Conservation (phyloP, 1,140 invertebrate genomes). For the Danaus melanippus region DNA sequence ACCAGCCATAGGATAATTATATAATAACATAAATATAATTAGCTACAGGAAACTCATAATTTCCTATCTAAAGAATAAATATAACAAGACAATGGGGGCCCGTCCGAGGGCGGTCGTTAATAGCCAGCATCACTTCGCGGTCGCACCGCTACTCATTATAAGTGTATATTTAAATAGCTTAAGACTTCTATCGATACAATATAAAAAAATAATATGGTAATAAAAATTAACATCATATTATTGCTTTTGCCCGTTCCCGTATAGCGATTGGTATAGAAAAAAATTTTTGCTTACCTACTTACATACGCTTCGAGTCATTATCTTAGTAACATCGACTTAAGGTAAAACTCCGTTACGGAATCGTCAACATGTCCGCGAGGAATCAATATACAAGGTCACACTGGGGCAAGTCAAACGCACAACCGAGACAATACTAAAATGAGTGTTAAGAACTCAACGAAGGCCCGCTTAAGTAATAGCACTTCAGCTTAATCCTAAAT, state of each 20-base stretch:
- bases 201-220: conserved; percentile 72
- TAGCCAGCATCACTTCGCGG: conserved; percentile 68
- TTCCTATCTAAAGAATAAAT: conserved; percentile 71
- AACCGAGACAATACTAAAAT: conserved; percentile 70
- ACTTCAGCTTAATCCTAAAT: conserved; percentile 68
- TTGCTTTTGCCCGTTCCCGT: conserved; percentile 72
- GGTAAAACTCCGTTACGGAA: conserved; percentile 27
- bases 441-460: conserved; percentile 45
- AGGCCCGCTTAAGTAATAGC: conserved; percentile 69
- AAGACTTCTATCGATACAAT: conserved; percentile 67
- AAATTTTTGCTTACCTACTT: conserved; percentile 64
- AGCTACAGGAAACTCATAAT: conserved; percentile 71
- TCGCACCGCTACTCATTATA: conserved; percentile 66
- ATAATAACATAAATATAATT: conserved; percentile 70
- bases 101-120: conserved; percentile 42
- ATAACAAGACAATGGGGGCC: conserved; percentile 58
- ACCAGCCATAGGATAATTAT: conserved; percentile 56
- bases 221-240: conserved; percentile 72
- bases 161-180: conserved; percentile 66
- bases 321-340: conserved; percentile 45
- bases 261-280: conserved; percentile 72
- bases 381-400: conserved; percentile 54
- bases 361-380: conserved; percentile 36
- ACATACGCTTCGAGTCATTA: conserved; percentile 47
- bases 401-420: conserved; percentile 69